Conservation (phyloP, 2,113 vertebrate species). For the Actinemys pallida region DNA sequence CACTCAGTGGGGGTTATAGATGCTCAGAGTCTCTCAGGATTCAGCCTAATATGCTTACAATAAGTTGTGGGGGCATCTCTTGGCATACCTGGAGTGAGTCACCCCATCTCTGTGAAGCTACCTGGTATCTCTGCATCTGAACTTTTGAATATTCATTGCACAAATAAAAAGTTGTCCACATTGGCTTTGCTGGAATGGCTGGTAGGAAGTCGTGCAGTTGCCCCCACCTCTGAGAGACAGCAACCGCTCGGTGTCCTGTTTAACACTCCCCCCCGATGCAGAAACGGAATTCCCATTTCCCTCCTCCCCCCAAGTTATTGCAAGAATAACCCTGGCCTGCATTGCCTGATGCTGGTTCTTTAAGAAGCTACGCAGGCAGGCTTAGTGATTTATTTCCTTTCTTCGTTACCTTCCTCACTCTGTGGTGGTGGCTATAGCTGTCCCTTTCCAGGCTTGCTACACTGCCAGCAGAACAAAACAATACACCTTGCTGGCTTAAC, state of each 20-base stretch:
- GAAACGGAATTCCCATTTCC: too few relatives aligned
- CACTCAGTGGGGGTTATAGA: neutral
- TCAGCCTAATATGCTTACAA: neutral
- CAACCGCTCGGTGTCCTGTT: neutral
- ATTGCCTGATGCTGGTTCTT: too few relatives aligned
- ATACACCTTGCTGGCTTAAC: too few relatives aligned
- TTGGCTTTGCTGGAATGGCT: constrained; percentile 51
- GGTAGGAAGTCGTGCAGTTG: neutral
- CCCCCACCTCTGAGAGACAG: constrained; percentile 1
- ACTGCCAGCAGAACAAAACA: too few relatives aligned
- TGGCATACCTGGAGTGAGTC: constrained; percentile 13
- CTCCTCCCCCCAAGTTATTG: too few relatives aligned
- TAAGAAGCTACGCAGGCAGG: too few relatives aligned
- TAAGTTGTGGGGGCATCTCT: neutral
- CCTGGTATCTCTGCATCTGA: constrained; percentile 34
- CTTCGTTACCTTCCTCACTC: too few relatives aligned
- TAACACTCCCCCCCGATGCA: neutral
- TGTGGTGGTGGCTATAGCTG: too few relatives aligned
- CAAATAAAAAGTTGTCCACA: constrained; percentile 36
- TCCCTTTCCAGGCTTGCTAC: too few relatives aligned
- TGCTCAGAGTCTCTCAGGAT: neutral
- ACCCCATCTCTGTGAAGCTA: constrained; percentile 3
- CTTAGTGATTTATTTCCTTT: too few relatives aligned
- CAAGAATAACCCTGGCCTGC: too few relatives aligned
- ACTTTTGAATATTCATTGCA: neutral